phyloP scores from a whole-genome alignment of 1,140 invertebrate genomes.

The Drosophila repleta region DNA sequence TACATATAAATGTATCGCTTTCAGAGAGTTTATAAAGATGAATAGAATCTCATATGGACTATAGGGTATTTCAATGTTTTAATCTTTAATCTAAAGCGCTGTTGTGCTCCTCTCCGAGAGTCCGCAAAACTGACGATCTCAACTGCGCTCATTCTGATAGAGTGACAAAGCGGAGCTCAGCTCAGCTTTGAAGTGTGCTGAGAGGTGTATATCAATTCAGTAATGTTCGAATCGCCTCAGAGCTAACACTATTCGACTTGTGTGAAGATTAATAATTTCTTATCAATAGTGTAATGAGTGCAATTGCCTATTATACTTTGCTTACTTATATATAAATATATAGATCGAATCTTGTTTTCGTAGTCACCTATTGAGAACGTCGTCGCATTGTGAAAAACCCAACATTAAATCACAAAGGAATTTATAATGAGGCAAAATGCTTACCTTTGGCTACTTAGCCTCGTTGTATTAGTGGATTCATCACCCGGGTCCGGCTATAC shows the following conservation, averaged over 20 bases:
- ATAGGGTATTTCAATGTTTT: slow-evolving; percentile 29
- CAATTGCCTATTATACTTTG: slow-evolving; percentile 31
- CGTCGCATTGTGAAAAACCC: slow-evolving; percentile 28
- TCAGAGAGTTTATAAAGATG: background rate
- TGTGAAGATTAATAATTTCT: slow-evolving; percentile 33
- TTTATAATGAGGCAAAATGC: slow-evolving; percentile 39
- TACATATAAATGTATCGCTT: too few species aligned
- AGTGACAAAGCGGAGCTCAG: slow-evolving; percentile 41
- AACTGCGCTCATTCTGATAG: slow-evolving; percentile 47
- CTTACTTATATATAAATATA: background rate
- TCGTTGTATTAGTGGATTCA: slow-evolving; percentile 41
- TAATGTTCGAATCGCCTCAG: slow-evolving; percentile 35
- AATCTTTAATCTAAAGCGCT: too few species aligned
- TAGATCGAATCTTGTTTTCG: slow-evolving; percentile 16
- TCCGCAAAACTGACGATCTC: slow-evolving; percentile 8
- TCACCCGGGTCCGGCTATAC: slow-evolving; percentile 9
- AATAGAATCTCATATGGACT: background rate
- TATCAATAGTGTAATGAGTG: slow-evolving; percentile 61
- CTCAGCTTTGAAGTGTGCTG: slow-evolving; percentile 29
- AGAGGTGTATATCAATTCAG: slow-evolving; percentile 46
- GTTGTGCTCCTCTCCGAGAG: slow-evolving; percentile 1
- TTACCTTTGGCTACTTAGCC: slow-evolving; percentile 37
- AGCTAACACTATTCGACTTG: slow-evolving; percentile 19
- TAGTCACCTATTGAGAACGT: slow-evolving; percentile 28
- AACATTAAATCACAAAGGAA: slow-evolving; percentile 44